These are phyloP conservation scores for Pteronotus mesoamericanus DNA, from an alignment of 2,797 vertebrate species.

Conservation along the genomic window DNA sequence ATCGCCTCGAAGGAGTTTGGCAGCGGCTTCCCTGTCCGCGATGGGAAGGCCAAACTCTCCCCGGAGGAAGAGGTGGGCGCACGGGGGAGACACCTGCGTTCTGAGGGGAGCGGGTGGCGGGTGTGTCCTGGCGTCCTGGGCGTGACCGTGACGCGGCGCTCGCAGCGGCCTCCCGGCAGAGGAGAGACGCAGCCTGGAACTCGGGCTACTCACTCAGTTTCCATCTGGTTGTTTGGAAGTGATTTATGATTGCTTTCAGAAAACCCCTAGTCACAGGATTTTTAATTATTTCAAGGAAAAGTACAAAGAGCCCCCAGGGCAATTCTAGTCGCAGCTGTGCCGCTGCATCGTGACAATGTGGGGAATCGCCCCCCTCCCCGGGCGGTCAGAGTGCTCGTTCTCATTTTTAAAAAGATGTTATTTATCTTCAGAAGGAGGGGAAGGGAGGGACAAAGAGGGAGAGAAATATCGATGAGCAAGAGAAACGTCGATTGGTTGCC, in stretches of 20 bases:
- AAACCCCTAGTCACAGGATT: not conserved
- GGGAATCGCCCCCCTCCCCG: not conserved
- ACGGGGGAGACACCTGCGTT: not conserved
- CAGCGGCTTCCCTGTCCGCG: conserved; percentile 95
- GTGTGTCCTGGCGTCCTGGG: not conserved
- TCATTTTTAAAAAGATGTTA: not conserved
- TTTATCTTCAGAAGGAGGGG: not conserved
- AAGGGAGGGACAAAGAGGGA: not conserved
- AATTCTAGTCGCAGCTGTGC: not conserved
- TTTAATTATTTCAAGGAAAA: conserved; percentile 1
- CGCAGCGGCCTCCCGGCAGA: not conserved
- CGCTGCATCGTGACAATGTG: not conserved
- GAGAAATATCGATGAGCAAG: not conserved
- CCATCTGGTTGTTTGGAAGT: not conserved
- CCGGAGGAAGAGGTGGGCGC: conserved; percentile 92
- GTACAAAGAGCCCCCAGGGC: not conserved
- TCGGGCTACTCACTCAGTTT: not conserved
- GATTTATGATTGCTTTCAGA: not conserved
- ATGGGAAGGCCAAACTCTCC: conserved; percentile 89
- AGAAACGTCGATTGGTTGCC: not conserved
- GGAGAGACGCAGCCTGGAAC: not conserved
- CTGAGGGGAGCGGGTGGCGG: not conserved
- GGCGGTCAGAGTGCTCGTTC: not conserved
- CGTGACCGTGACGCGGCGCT: not conserved
- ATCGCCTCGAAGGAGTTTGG: conserved; percentile 99